phyloP scores from a whole-genome alignment of 2,888 invertebrate species.

The Drosophila nigritarsus region DNA sequence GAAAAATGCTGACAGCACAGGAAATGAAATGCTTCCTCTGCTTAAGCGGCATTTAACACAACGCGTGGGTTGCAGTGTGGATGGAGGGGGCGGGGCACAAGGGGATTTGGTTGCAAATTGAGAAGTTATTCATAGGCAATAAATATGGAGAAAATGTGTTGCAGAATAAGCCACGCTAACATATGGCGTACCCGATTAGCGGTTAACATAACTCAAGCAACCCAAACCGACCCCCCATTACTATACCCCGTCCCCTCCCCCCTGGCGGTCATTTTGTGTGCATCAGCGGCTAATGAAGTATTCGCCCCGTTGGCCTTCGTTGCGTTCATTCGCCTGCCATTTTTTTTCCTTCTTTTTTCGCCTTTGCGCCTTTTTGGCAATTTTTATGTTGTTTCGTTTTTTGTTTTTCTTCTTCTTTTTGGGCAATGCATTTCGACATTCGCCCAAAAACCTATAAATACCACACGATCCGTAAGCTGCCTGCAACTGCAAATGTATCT shows the following conservation, averaged over 20 bases:
- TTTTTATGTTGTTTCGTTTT: constrained; percentile 7
- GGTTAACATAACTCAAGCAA: constrained; percentile 29
- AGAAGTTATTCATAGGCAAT: constrained; percentile 58
- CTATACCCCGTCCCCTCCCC: too few relatives aligned
- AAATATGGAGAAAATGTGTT: constrained; percentile 55
- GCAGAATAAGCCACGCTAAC: constrained; percentile 68
- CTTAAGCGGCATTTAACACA: constrained; percentile 24
- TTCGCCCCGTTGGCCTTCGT: constrained; percentile 62
- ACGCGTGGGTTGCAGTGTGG: neutral
- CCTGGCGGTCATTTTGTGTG: constrained; percentile 13
- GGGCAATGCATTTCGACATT: constrained; percentile 52
- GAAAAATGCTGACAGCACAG: constrained; percentile 81
- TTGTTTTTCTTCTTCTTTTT: constrained; percentile 19
- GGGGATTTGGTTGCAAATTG: constrained; percentile 13
- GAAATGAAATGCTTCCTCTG: constrained; percentile 82
- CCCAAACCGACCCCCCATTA: neutral
- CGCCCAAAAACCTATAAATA: constrained; percentile 69
- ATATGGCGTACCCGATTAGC: constrained; percentile 74
- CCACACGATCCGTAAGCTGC: constrained; percentile 11
- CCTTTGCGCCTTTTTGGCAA: constrained; percentile 3
- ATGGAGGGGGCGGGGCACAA: neutral
- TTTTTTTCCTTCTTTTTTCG: neutral
- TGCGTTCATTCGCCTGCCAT: constrained; percentile 53
- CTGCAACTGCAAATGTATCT: constrained; percentile 2
- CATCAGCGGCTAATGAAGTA: constrained; percentile 55